Conservation (phyloP, 2,113 vertebrate species). For the Jacana jacana region DNA sequence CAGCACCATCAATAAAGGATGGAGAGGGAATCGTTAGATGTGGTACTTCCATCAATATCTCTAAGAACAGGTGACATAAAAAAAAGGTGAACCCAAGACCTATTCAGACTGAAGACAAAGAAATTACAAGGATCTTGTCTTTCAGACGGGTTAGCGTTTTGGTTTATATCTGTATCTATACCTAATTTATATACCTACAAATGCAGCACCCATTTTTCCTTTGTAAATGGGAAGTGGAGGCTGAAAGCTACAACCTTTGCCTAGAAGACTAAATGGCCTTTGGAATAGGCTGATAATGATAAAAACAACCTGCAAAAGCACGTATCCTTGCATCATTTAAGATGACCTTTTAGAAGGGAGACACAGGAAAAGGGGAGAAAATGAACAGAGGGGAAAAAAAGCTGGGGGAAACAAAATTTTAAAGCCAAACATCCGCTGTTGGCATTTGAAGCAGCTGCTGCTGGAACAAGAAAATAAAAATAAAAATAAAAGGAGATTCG, state of each 20-base stretch:
- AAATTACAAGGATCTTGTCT: constrained; percentile 42
- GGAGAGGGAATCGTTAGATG: constrained; percentile 44
- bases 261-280: constrained; percentile 36
- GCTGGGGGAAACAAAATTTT: constrained; percentile 27
- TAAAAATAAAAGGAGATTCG: constrained; percentile 65
- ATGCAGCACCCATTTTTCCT: constrained; percentile 29
- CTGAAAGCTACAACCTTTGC: constrained; percentile 55
- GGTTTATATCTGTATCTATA: constrained; percentile 15
- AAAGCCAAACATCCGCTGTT: background rate
- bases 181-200: constrained; percentile 21
- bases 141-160: constrained; percentile 31
- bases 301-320: constrained; percentile 50
- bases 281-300: constrained; percentile 43
- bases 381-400: background rate
- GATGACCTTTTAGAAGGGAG: constrained; percentile 63
- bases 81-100: constrained; percentile 40
- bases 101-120: constrained; percentile 41
- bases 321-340: constrained; percentile 54
- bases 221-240: constrained; percentile 20
- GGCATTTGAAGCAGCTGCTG: constrained; percentile 17
- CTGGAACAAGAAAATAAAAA: constrained; percentile 60
- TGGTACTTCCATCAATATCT: constrained; percentile 47
- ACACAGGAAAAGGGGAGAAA: background rate
- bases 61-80: constrained; percentile 29
- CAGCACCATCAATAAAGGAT: constrained; percentile 48